Evolutionary conservation across 2,888 invertebrate species (phyloP).

Genomic region (Globia sparganii): DNA sequence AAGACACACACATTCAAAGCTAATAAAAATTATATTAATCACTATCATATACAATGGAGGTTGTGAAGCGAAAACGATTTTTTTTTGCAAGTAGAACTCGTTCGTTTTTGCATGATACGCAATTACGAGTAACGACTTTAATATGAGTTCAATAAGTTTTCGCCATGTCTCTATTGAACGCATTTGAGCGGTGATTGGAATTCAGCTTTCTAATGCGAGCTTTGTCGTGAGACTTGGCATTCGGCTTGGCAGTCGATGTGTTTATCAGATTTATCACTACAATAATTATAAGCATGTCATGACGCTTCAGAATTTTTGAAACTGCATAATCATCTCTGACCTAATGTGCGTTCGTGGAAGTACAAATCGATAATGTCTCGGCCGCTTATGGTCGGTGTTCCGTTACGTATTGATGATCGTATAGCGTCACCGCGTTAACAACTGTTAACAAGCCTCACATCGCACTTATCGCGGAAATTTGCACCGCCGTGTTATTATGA

Average conservation of each 20-base stretch:
- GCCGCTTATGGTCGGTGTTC: constrained; percentile 62
- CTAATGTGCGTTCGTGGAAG: constrained; percentile 69
- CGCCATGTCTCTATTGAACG: constrained; percentile 77
- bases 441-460: constrained; percentile 76
- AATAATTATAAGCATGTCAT: constrained; percentile 81
- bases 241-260: constrained; percentile 71
- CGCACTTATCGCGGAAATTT: constrained; percentile 67
- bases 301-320: constrained; percentile 73
- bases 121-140: constrained; percentile 84
- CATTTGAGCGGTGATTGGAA: constrained; percentile 80
- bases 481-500: constrained; percentile 67
- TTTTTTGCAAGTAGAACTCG: constrained; percentile 68
- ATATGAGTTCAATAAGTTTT: constrained; percentile 80
- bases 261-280: constrained; percentile 81
- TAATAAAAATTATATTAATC: constrained; percentile 86
- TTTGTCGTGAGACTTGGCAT: constrained; percentile 78
- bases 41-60: constrained; percentile 75
- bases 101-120: constrained; percentile 84
- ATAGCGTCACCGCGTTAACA: constrained; percentile 75
- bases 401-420: constrained; percentile 73
- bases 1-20: constrained; percentile 81
- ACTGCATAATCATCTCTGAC: constrained; percentile 76
- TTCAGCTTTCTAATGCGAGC: constrained; percentile 85
- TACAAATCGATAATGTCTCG: constrained; percentile 73
- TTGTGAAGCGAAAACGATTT: constrained; percentile 77